phyloP scores from a whole-genome alignment of 2,113 vertebrate genomes.

The Thermophis baileyi region DNA sequence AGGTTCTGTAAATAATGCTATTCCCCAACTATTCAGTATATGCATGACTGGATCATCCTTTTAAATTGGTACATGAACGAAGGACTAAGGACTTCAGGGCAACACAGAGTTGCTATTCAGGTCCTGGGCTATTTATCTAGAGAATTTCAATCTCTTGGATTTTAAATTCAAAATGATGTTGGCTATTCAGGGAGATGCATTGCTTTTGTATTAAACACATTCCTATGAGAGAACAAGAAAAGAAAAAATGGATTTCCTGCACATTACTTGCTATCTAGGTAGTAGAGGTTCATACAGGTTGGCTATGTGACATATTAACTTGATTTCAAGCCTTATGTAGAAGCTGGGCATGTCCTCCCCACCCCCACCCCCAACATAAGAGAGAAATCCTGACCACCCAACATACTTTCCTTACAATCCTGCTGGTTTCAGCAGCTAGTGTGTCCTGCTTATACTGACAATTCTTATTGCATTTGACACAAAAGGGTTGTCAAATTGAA shows the following conservation, averaged over 20 bases:
- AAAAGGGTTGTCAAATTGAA: neutral
- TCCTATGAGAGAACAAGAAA: neutral
- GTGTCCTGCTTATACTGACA: neutral
- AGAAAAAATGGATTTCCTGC: neutral
- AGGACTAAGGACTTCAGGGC: neutral
- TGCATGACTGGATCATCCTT: neutral
- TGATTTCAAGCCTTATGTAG: neutral
- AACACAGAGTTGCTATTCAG: neutral
- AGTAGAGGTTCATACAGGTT: neutral
- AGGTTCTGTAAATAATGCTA: neutral
- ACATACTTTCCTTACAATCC: neutral
- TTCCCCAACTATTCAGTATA: neutral
- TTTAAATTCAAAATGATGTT: neutral
- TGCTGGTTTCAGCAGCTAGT: neutral
- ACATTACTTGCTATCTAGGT: neutral
- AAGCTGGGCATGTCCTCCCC: neutral
- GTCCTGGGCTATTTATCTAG: neutral
- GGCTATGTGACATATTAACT: neutral
- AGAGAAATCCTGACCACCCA: too few species aligned
- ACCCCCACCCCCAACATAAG: too few species aligned
- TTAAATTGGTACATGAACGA: neutral
- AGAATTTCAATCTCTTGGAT: neutral
- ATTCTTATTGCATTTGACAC: neutral
- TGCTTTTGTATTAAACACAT: neutral
- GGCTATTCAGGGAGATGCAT: neutral